Percentiles rank a stretch among this genome's conserved stretches.
Evolutionary conservation across 1,140 invertebrate genomes (phyloP).

Genomic region (Brachionus koreanus): DNA sequence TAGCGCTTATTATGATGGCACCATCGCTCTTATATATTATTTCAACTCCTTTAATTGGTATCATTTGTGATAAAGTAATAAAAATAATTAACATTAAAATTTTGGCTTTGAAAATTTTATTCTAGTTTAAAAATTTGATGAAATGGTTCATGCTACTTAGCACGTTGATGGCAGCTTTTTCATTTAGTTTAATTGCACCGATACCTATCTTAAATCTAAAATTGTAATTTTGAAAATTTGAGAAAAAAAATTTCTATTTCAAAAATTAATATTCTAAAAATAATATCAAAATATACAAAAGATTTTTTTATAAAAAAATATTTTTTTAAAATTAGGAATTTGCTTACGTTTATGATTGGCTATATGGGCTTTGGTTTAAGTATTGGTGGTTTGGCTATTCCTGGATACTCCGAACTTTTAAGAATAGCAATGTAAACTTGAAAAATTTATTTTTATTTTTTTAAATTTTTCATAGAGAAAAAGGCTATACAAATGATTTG

Average conservation of each 20-base stretch:
- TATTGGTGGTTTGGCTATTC: slow-evolving; percentile 36
- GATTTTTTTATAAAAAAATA: no score
- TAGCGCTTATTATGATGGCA: background rate
- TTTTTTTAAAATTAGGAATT: no score
- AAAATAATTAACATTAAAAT: no score
- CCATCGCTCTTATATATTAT: slow-evolving; percentile 16
- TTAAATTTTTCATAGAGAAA: background rate
- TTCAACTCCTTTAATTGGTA: slow-evolving; percentile 24
- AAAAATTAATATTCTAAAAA: no score
- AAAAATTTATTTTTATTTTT: background rate
- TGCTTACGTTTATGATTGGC: background rate
- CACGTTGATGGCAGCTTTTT: background rate
- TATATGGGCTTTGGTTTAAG: slow-evolving; percentile 6
- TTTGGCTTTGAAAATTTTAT: background rate
- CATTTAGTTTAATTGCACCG: slow-evolving; percentile 6
- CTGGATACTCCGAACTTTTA: slow-evolving; percentile 26
- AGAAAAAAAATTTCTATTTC: background rate
- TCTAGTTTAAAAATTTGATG: slow-evolving; percentile 4
- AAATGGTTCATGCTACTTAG: slow-evolving; percentile 1
- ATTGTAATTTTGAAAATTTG: slow-evolving; percentile 10
- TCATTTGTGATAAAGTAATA: slow-evolving; percentile 30
- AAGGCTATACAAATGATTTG: slow-evolving; percentile 25
- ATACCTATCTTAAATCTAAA: background rate
- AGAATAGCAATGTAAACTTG: background rate
- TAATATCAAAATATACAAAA: no score